Evolutionary conservation across 2,888 invertebrate genomes (phyloP).

Genomic region (Caenorhabditis imperialis): DNA sequence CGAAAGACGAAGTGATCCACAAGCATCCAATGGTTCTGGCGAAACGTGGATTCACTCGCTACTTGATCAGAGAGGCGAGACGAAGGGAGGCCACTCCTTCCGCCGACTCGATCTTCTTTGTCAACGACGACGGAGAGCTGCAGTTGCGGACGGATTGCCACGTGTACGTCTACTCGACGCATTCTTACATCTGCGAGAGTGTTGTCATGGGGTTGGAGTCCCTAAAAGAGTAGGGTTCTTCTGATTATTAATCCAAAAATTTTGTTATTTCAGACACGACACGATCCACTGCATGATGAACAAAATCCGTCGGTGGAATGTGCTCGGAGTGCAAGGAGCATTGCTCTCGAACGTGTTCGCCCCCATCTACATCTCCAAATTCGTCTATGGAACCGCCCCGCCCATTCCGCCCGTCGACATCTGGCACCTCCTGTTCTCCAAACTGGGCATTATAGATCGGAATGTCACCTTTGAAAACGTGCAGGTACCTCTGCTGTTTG

Average conservation of each 20-base stretch:
- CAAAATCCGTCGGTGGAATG: constrained; percentile 80
- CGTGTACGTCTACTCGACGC: constrained; percentile 34
- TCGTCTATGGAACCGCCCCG: constrained; percentile 20
- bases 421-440: constrained; percentile 1
- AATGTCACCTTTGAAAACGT: constrained; percentile 9
- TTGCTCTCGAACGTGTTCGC: constrained; percentile 84
- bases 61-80: constrained; percentile 11
- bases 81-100: neutral
- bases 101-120: neutral
- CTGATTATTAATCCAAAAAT: too few species aligned
- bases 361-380: constrained; percentile 72
- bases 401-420: constrained; percentile 10
- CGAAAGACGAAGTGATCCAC: constrained; percentile 20
- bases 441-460: constrained; percentile 2
- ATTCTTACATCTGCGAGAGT: constrained; percentile 20
- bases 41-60: constrained; percentile 19
- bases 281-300: constrained; percentile 50
- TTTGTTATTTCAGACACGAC: constrained; percentile 28
- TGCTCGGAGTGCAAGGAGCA: constrained; percentile 80
- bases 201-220: constrained; percentile 22
- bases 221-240: constrained; percentile 13
- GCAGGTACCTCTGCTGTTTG: neutral
- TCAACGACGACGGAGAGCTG: constrained; percentile 22
- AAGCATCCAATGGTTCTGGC: constrained; percentile 23
- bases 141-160: constrained; percentile 18